phyloP scores from a whole-genome alignment of 2,888 invertebrate species.

The Flabesymbios commensalis region DNA sequence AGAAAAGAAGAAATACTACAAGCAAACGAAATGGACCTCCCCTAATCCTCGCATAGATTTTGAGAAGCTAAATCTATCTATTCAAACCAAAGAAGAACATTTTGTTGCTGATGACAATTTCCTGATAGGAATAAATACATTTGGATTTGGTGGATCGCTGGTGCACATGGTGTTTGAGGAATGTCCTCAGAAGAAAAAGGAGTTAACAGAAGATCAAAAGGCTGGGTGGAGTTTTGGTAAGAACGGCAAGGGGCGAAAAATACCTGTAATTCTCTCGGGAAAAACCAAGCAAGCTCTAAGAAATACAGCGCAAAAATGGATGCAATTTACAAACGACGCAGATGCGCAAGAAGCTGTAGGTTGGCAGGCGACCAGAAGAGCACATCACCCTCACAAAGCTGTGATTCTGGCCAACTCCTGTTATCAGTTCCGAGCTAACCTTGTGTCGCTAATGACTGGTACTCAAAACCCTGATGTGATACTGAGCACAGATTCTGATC shows the following conservation, averaged over 20 bases:
- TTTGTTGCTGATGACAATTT: conserved; percentile 8
- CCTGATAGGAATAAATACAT: conserved; percentile 24
- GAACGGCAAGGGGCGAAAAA: background rate
- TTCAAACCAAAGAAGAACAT: conserved; percentile 8
- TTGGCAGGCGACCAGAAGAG: conserved; percentile 15
- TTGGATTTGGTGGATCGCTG: conserved; percentile 29
- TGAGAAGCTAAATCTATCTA: conserved; percentile 10
- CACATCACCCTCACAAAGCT: conserved; percentile 3
- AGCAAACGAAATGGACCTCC: conserved; percentile 16
- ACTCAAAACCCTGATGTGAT: background rate
- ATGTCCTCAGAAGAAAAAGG: background rate
- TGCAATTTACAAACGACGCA: conserved; percentile 1
- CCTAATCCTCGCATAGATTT: conserved; percentile 9
- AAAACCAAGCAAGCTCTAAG: conserved; percentile 16
- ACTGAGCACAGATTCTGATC: no score
- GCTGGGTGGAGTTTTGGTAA: conserved; percentile 21
- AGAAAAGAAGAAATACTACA: conserved; percentile 5
- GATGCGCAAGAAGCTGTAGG: conserved; percentile 17
- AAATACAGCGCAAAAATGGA: conserved; percentile 10
- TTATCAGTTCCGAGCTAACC: conserved; percentile 2
- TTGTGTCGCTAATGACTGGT: conserved; percentile 2
- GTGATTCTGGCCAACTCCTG: conserved; percentile 20
- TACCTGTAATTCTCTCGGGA: conserved; percentile 18
- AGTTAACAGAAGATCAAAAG: background rate
- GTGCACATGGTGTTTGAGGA: conserved; percentile 27